Evolutionary conservation across 2,113 vertebrate genomes (phyloP), one percentile per base, ranked within the genome.

Genomic region (Atractosteus spatula): DNA sequence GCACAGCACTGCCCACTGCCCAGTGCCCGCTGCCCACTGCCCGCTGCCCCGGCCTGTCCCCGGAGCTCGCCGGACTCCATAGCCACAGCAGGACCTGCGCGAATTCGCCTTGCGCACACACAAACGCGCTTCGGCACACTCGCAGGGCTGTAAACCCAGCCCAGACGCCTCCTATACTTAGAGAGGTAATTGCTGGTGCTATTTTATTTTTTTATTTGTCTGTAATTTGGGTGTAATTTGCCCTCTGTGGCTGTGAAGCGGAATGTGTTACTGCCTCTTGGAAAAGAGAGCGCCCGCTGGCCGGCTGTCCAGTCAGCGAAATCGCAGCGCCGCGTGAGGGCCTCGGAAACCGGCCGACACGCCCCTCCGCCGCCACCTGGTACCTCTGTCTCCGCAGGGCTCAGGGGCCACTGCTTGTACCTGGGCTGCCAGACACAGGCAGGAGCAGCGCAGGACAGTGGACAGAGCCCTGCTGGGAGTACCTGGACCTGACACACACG

Each of bases 161-260:
- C 76, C 45, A 77, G 75, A 81, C 76, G 41, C 14, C 44, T 82
- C 80, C 87, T 89, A 89, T 86, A 89, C 86, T 89, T 87, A 89
- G 84, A 74, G 64, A 76, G 77, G 83, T 89, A 89, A 91, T 84
- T 86, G 84, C 82, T 76, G 82, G 81, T 86, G 82, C 75, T 73
- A 76, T 79, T 86, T 82, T 73, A 84, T 80, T 76, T 86, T 86
- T 87, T 85, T 83, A 90, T 91, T 81, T 83, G 81, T 84, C 83
- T 88, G 85, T 87, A 87, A 86, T 88, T 83, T 88, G 79, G 80
- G 75, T 81, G 73, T 72, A 69, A 71, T 77, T 73, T 67, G 74
- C 63, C 69, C 76, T 79, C 79, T 87, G 84, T 62, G 80, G 83
- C 68, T 6, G 78, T 80, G 72, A 57, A 78, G 71, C 47, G 47